Evolutionary conservation across 2,888 invertebrate genomes (phyloP), one percentile per base, ranked within the genome.

Genomic region (Pogonocherus hispidulus): DNA sequence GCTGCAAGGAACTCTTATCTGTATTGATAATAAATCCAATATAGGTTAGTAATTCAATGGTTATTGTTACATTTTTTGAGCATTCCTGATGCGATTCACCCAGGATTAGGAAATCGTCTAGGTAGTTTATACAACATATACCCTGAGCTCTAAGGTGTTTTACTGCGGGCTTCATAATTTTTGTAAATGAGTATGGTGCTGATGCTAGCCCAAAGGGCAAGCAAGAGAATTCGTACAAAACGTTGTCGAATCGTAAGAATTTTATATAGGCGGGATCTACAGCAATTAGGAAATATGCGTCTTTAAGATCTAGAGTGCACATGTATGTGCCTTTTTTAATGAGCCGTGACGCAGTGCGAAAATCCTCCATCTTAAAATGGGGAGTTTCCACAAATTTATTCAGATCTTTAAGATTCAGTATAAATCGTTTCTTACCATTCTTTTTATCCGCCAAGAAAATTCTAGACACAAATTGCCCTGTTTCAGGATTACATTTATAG

Each of bases 341-440:
- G 19, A 78, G 46, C 19, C 69, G 54, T 3, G 66, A 62, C 0
- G 67, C 73, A 0, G 76, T 74, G 55, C 69, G 63, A 37, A 62
- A 66, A 63, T 77, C 72, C 51, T 78, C 75, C 51, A 77, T 66
- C 64, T 79, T 78, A 44, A 79, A 78, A 67, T 79, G 75, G 9
- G 66, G 19, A 3, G 68, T 63, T n/a, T 44, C 14, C 14, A 78
- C 47, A 63, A 60, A 78, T 44, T 57, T 37, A 52, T 77, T 77
- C n/a, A 76, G 27, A 1, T 46, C 18, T 60, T 75, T 76, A 32
- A 75, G 46, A 57, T 68, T 68, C 27, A 68, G 52, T 20, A 68
- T 68, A 35, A 66, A 66, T 32, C 62, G 18, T 16, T 54, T 54
- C 1, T 44, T 23, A 9, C 65, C 65, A 32, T 69, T 56, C 14